Evolutionary conservation across 1,140 invertebrate species (phyloP).

Genomic region (Lepidurus packardi): DNA sequence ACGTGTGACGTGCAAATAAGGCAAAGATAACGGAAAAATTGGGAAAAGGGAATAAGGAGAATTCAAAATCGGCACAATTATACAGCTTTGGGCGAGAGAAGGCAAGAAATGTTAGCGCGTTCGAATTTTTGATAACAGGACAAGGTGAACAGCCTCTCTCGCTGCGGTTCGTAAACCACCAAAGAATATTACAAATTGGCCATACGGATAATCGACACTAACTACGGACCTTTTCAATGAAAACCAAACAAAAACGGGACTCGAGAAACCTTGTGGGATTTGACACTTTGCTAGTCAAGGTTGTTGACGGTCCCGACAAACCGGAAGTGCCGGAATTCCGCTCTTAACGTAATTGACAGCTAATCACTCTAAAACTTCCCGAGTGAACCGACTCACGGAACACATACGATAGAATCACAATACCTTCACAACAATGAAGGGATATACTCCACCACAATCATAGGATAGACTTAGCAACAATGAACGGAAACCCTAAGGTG

Average conservation of each 20-base stretch:
- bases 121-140: neutral
- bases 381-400: neutral
- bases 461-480: too few species aligned
- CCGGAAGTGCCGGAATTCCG: conserved; percentile 12
- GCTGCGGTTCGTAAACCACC: neutral
- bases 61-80: neutral
- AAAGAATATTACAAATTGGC: neutral
- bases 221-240: neutral
- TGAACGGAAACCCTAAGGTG: too few species aligned
- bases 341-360: conserved; percentile 3
- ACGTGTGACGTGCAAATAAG: neutral
- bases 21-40: neutral
- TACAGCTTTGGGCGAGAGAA: neutral
- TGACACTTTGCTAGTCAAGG: neutral
- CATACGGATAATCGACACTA: neutral
- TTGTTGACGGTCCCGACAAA: neutral
- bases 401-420: neutral
- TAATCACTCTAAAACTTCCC: neutral
- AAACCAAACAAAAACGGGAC: neutral
- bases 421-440: too few species aligned
- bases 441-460: too few species aligned
- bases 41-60: neutral
- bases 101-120: too few species aligned
- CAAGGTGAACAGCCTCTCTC: neutral
- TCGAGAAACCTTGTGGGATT: neutral